Conservation (phyloP, 2,888 invertebrate species). For the Eupithecia pulchellata region DNA sequence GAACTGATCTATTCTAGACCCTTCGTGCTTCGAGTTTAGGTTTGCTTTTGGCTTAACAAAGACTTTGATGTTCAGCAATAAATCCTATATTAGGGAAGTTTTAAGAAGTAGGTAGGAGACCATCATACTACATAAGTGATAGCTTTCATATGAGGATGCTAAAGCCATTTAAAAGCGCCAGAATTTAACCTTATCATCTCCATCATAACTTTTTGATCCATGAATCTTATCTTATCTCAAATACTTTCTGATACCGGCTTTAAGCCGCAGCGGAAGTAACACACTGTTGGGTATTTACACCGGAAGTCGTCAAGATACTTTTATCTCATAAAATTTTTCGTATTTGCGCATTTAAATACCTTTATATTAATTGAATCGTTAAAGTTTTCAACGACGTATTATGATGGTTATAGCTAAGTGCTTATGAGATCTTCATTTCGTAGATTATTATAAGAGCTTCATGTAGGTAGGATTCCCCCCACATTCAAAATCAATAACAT, state of each 20-base stretch:
- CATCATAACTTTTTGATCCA: slow-evolving; percentile 7
- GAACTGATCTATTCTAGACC: neutral
- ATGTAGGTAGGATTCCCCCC: too few relatives aligned
- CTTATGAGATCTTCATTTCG: neutral
- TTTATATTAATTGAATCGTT: neutral
- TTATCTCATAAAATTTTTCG: neutral
- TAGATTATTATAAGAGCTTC: neutral
- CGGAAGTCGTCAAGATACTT: slow-evolving; percentile 7
- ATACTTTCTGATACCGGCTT: slow-evolving; percentile 1
- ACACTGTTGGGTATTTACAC: neutral
- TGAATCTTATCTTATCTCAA: slow-evolving; percentile 10
- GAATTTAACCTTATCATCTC: slow-evolving; percentile 4
- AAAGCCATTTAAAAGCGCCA: neutral
- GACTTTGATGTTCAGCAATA: neutral
- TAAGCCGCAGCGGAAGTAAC: neutral
- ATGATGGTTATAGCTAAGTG: neutral
- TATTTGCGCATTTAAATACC: slow-evolving; percentile 2
- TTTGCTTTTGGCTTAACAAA: neutral
- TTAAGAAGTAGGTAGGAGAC: neutral
- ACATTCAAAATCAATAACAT: too few relatives aligned
- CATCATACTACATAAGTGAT: too few relatives aligned
- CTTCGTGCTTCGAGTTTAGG: neutral
- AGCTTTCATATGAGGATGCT: neutral
- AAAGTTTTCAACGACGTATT: neutral
- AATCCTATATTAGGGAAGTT: neutral